Base-by-base conservation (phyloP, 2,888 invertebrate genomes). In the Sarcophaga variegata region DNA sequence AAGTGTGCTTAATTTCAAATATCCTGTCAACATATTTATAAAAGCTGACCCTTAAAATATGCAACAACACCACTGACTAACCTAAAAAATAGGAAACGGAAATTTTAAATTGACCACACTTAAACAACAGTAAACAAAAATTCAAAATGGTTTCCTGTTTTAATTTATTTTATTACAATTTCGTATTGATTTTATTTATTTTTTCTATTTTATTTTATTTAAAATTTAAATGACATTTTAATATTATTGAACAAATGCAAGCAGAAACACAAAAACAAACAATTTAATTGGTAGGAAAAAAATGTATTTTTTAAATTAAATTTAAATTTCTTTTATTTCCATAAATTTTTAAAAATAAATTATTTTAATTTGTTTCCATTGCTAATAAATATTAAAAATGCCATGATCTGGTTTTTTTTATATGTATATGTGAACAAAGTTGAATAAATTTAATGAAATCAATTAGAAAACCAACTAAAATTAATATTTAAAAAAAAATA, bases 61-160 rank as follows among this genome's bases (percentile, higher is more conserved):
- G 37, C 2, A 22, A 37, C 1, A 72, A 72, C 37, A 22, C 45
- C 22, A 62, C 20, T 72, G 60, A 17, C 37, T 45, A 63, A 37
- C 62, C n/a, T 25, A 2, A 22, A 62, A 72, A 17, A 37, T n/a
- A 37, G 37, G 37, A 37, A 37, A 37, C 37, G 72, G 83, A 86
- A 86, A 83, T 83, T 79, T 80, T 77, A 77, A 83, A 83, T 64
- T 77, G 80, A 86, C 86, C 49, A 63, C 79, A 86, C 86, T 86
- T 54, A 17, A 17, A 54, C 12, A 17, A 54, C 14, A 14, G 17
- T 1, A 54, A 12, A 54, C 4, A 3, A 2, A 12, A 54, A 17
- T 54, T 54, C 5, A 12, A 54, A 54, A 54, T 54, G 54, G 17
- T 14, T 54, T 54, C 12, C 54, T 54, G 12, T 54, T 54, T 14